These are phyloP conservation scores for Cephus cinctus DNA, from an alignment of 1,140 invertebrate species.

Conservation along the genomic window DNA sequence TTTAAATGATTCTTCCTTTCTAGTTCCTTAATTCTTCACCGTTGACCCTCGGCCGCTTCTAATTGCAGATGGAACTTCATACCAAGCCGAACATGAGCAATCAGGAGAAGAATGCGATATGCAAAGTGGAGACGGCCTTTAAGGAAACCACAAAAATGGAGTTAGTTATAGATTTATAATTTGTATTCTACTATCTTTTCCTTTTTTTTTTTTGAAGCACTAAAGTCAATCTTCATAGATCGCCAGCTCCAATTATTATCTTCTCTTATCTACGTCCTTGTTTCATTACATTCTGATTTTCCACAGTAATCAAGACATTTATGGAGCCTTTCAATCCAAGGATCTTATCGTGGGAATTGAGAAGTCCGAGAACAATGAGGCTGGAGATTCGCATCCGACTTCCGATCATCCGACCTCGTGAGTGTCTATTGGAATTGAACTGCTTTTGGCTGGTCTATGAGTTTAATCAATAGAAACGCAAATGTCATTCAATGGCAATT, in stretches of 20 bases:
- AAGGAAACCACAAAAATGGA: conserved; percentile 32
- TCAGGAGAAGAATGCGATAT: conserved; percentile 31
- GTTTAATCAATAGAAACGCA: conserved; percentile 3
- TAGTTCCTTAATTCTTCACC: no score
- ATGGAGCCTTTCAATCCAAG: conserved; percentile 56
- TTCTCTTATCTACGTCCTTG: background rate
- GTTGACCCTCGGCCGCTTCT: no score
- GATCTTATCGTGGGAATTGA: conserved; percentile 53
- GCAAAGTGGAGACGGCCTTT: conserved; percentile 31
- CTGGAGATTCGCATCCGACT: conserved; percentile 43
- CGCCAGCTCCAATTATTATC: background rate
- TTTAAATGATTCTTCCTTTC: no score
- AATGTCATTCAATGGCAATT: no score
- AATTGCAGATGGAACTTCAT: conserved; percentile 51
- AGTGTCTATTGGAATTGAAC: conserved; percentile 40
- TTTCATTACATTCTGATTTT: no score
- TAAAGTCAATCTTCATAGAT: background rate
- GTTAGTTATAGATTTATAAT: conserved; percentile 26
- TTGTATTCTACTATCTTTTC: background rate
- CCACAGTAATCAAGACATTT: no score
- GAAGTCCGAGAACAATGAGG: conserved; percentile 33
- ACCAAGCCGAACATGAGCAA: conserved; percentile 29
- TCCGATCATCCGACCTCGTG: conserved; percentile 59
- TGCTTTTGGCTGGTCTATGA: background rate
- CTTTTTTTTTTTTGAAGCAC: background rate